Percentiles rank a stretch among this genome's conserved stretches.
Conservation (phyloP, 2,113 vertebrate genomes). For the Anolis carolinensis region DNA sequence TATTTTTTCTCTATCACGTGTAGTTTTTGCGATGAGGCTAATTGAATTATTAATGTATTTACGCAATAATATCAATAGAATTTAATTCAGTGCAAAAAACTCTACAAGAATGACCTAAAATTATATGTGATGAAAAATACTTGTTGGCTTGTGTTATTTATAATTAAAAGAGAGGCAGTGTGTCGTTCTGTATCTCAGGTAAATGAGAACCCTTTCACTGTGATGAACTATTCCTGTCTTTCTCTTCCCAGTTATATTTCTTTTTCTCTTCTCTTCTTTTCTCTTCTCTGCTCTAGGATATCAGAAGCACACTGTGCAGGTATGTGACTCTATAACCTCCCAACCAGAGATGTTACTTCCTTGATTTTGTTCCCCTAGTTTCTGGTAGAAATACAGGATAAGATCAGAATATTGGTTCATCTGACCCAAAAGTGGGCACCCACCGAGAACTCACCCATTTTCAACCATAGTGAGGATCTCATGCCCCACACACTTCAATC, state of each 20-base stretch:
- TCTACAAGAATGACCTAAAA: no score
- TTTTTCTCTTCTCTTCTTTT: not conserved
- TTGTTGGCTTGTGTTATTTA: not conserved
- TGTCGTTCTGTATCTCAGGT: not conserved
- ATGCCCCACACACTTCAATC: no score
- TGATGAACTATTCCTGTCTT: constrained; percentile 18
- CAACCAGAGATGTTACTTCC: not conserved
- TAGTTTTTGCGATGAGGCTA: no score
- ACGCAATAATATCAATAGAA: no score
- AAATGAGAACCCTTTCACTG: not conserved
- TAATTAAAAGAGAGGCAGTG: not conserved
- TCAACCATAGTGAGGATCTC: no score
- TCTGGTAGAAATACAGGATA: no score
- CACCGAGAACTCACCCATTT: no score
- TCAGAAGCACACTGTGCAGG: constrained; percentile 31
- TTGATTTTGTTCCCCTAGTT: not conserved
- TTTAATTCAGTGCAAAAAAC: no score
- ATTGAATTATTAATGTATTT: no score
- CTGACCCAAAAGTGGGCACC: not conserved
- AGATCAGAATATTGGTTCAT: not conserved
- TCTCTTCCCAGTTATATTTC: not conserved
- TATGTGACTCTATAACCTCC: not conserved
- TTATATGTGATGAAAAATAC: no score
- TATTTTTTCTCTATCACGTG: no score
- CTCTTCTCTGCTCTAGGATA: constrained; percentile 13